A percentile compares a stretch with the other conserved stretches of the same genome.
Conservation (phyloP, 1,140 invertebrate genomes). For the Piezodorus guildinii region DNA sequence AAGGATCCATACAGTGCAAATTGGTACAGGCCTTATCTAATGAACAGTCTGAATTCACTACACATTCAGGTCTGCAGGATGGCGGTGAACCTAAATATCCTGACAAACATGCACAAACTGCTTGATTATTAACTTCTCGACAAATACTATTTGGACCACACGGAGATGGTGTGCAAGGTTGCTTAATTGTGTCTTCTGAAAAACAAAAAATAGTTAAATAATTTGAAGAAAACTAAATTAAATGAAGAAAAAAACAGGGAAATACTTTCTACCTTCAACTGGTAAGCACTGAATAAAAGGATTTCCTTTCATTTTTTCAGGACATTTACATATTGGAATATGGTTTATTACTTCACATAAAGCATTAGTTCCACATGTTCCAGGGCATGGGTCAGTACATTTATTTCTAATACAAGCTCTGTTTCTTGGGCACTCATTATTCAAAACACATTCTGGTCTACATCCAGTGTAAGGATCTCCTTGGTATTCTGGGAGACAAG, state of each 20-base stretch:
- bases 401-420: conserved; percentile 40
- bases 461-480: conserved; percentile 43
- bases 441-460: conserved; percentile 40
- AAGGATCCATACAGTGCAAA: conserved; percentile 58
- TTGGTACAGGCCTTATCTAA: conserved; percentile 42
- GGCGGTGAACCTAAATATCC: conserved; percentile 44
- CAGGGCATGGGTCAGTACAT: conserved; percentile 41
- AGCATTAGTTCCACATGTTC: conserved; percentile 41
- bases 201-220: not conserved
- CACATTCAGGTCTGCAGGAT: conserved; percentile 45
- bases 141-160: conserved; percentile 46
- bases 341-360: conserved; percentile 40
- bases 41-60: conserved; percentile 42
- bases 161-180: conserved; percentile 39
- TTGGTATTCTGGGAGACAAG: conserved; percentile 41
- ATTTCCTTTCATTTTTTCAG: conserved; percentile 38
- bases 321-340: conserved; percentile 39
- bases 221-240: too few species aligned
- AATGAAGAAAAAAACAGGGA: conserved; percentile 11
- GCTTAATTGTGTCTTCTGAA: conserved; percentile 41
- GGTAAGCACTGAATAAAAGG: conserved; percentile 34
- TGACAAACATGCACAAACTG: conserved; percentile 44
- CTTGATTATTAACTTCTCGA: conserved; percentile 37
- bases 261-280: conserved; percentile 36
- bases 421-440: conserved; percentile 37